Conservation (phyloP, 2,888 invertebrate species). For the Pollenia amentaria region DNA sequence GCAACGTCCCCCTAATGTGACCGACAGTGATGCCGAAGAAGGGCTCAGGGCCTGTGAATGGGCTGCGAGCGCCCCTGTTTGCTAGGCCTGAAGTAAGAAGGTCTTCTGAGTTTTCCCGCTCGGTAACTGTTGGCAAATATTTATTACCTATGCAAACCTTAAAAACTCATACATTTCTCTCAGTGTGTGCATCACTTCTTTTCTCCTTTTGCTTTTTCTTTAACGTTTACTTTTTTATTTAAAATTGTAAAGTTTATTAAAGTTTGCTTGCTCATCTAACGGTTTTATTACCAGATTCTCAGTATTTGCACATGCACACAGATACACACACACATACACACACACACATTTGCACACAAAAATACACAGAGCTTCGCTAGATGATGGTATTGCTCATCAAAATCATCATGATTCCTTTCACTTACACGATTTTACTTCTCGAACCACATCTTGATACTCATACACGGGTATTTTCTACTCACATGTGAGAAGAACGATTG, state of each 20-base stretch:
- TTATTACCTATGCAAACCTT: not conserved
- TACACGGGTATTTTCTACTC: not conserved
- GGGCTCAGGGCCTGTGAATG: too few relatives aligned
- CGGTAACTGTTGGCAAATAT: too few relatives aligned
- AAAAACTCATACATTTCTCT: not conserved
- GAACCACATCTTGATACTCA: not conserved
- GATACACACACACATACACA: not conserved
- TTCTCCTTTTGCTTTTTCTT: not conserved
- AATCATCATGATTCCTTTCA: constrained; percentile 48
- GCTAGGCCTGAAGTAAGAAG: too few relatives aligned
- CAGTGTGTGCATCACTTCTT: constrained; percentile 15
- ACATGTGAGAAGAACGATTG: constrained; percentile 9
- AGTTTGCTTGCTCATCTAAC: constrained; percentile 44
- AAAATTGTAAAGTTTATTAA: constrained; percentile 19
- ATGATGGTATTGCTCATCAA: constrained; percentile 65
- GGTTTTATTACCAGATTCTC: constrained; percentile 23
- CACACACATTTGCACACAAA: not conserved
- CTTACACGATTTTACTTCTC: constrained; percentile 9
- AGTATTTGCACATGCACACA: constrained; percentile 22
- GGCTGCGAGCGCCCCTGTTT: too few relatives aligned
- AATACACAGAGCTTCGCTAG: constrained; percentile 48
- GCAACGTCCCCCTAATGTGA: too few relatives aligned
- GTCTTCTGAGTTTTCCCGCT: too few relatives aligned
- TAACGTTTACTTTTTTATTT: constrained; percentile 24
- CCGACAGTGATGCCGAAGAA: too few relatives aligned